Evolutionary conservation across 2,113 vertebrate genomes (phyloP).

Genomic region (Pseudopipra pipra): DNA sequence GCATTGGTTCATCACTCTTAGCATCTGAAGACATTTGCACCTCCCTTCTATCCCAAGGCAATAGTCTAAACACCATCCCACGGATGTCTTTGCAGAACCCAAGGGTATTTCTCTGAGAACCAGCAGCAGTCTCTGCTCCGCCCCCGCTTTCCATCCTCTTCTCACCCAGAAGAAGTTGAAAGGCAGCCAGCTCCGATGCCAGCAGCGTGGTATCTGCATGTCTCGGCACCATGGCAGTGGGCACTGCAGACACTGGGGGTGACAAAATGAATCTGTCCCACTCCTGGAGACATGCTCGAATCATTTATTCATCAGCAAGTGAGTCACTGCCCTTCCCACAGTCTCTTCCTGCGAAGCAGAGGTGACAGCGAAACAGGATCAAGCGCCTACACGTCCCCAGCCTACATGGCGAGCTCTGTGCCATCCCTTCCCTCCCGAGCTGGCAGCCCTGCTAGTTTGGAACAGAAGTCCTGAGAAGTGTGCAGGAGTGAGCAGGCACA

Average conservation of each 20-base stretch:
- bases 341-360: neutral
- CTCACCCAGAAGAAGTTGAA: neutral
- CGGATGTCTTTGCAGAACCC: neutral
- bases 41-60: neutral
- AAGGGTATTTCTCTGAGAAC: neutral
- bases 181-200: neutral
- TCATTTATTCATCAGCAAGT: neutral
- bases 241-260: neutral
- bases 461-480: neutral
- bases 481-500: neutral
- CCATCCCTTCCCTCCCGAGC: neutral
- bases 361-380: neutral
- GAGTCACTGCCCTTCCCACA: constrained; percentile 36
- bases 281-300: neutral
- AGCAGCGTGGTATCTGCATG: accelerated
- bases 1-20: neutral
- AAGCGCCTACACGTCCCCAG: neutral
- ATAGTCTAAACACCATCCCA: neutral
- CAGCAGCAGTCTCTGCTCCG: neutral
- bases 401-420: neutral
- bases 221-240: neutral
- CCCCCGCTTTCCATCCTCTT: neutral
- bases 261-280: neutral
- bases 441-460: accelerated
- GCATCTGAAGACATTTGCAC: neutral